A percentile compares a stretch with the other conserved stretches of the same genome.
These are phyloP conservation scores for Hirundo rustica DNA, from an alignment of 2,797 vertebrate species.

Conservation along the genomic window DNA sequence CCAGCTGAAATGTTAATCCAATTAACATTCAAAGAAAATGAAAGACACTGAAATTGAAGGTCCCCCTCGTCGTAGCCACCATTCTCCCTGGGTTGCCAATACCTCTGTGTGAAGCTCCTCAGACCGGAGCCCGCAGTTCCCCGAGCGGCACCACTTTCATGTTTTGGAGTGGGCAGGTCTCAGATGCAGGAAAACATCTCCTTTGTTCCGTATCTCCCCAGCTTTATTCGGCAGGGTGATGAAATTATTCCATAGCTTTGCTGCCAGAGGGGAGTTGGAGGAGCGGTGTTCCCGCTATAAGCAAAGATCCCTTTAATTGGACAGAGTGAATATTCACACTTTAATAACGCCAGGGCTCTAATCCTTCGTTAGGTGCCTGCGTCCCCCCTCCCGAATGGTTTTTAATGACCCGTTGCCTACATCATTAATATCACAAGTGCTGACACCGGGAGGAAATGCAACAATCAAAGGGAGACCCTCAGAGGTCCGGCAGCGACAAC, in stretches of 20 bases:
- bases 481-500: conserved; percentile 23
- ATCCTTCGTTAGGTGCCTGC: conserved; percentile 46
- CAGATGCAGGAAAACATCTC: background rate
- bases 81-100: background rate
- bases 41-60: background rate
- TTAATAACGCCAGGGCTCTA: conserved; percentile 21
- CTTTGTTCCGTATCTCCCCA: conserved; percentile 5
- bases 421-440: conserved; percentile 63
- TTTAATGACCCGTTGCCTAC: conserved; percentile 54
- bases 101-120: background rate
- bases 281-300: background rate
- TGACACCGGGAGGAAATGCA: conserved; percentile 46
- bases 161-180: background rate
- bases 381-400: background rate
- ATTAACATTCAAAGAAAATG: conserved; percentile 16
- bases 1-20: conserved; percentile 20
- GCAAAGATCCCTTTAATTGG: conserved; percentile 59
- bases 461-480: conserved; percentile 59
- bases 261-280: conserved; percentile 53
- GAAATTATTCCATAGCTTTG: conserved; percentile 41
- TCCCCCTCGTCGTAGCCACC: background rate
- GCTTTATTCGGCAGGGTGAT: background rate
- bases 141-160: background rate
- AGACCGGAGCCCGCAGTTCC: background rate
- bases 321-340: conserved; percentile 58